Base-by-base conservation (phyloP, 1,140 invertebrate species). In the Calycopis cecrops region DNA sequence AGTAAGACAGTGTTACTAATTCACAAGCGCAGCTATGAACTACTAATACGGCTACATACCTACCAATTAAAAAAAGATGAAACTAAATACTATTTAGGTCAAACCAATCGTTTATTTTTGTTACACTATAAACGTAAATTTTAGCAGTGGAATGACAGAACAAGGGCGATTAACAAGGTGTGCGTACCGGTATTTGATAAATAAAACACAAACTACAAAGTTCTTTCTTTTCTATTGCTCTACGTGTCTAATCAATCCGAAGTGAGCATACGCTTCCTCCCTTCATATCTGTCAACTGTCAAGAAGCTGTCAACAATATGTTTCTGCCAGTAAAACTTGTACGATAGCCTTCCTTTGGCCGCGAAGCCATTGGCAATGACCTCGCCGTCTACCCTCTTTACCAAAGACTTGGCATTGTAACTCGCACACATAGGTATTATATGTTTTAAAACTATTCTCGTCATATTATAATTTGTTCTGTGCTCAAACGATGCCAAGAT, bases 311-410 rank as follows among this genome's bases (percentile, higher is more conserved):
- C 42, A 35, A 35, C 47, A 61, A 54, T 57, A 57, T 35, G 55
- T 53, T 60, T 52, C 55, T 57, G 57, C 33, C 50, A 52, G 60
- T 60, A 54, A 61, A 57, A 60, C 59, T 56, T 37, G 53, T 48
- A 48, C 34, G 57, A 55, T 61, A 67, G 52, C 62, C 67, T 69
- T 53, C 62, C 63, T 67, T 65, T 57, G 59, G 58, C 48, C 47
- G 59, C 52, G 48, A 40, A 64, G 63, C 58, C 33, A 50, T 69
- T 55, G 67, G 52, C 63, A 72, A 49, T 67, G 70, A 67, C 70
- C 67, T 72, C 67, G 48, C 50, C n/a, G 38, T 54, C 52, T 58
- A 60, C 62, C 58, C 59, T 61, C 35, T 14, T 48, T 21, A 47
- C 40, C 62, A 67, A 62, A 64, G 63, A 65, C 17, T 50, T 63